A percentile compares a stretch with the other conserved stretches of the same genome.
These are phyloP conservation scores for Drosophila atroscutellata DNA, from an alignment of 2,888 invertebrate genomes.

Conservation along the genomic window DNA sequence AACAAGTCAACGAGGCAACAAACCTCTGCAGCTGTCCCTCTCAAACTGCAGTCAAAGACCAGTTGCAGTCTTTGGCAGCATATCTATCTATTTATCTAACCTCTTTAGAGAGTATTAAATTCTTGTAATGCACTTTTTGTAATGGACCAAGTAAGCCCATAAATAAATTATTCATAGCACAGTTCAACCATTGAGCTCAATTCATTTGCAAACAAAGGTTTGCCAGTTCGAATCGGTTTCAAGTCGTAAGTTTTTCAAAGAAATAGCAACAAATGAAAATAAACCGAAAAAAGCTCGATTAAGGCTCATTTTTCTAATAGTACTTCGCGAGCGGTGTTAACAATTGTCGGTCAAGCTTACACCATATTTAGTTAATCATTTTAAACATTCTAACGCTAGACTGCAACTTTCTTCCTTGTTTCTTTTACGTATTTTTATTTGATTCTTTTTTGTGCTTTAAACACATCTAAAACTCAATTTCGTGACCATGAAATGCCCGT, in stretches of 20 bases:
- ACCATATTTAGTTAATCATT: not conserved
- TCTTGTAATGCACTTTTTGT: not conserved
- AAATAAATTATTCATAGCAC: not conserved
- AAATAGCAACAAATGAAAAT: not conserved
- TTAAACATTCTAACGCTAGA: not conserved
- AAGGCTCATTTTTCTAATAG: not conserved
- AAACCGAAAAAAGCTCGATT: not conserved
- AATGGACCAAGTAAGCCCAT: not conserved
- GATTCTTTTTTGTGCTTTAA: not conserved
- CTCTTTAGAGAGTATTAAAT: not conserved
- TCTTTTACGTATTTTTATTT: not conserved
- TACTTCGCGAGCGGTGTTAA: not conserved
- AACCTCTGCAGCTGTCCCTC: not conserved
- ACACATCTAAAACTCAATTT: not conserved
- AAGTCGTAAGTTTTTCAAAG: not conserved
- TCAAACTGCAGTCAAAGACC: not conserved
- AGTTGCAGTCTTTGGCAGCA: not conserved
- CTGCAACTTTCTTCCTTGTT: not conserved
- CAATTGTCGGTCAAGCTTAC: not conserved
- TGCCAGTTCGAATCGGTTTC: not conserved
- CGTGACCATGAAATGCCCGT: too few species aligned
- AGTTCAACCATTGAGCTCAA: not conserved
- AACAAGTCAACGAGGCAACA: not conserved
- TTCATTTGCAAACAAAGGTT: not conserved
- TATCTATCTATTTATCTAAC: not conserved